phyloP scores from a whole-genome alignment of 2,888 invertebrate species.

The Drosophila setosimentum region DNA sequence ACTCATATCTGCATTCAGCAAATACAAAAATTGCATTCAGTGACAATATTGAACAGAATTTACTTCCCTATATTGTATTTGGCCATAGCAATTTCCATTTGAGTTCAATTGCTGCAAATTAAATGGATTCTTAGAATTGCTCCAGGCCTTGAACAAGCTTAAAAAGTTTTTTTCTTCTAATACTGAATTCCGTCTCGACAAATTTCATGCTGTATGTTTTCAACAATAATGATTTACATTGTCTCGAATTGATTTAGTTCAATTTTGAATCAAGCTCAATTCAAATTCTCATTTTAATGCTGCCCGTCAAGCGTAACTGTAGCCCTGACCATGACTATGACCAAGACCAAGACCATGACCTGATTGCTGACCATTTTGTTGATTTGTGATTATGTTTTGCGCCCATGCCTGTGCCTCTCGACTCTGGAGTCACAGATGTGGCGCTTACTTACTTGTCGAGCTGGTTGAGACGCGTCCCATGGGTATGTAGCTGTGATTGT shows the following conservation, averaged over 20 bases:
- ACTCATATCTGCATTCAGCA: too few species aligned
- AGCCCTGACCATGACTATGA: slow-evolving; percentile 15
- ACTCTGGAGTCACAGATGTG: background rate
- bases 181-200: background rate
- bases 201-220: background rate
- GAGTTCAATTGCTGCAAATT: background rate
- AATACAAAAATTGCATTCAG: background rate
- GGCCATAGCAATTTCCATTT: background rate
- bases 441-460: slow-evolving; percentile 84
- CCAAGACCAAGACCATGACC: slow-evolving; percentile 23
- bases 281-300: slow-evolving; percentile 10
- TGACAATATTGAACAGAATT: background rate
- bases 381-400: background rate
- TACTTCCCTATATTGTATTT: background rate
- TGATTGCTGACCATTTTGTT: slow-evolving; percentile 37
- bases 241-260: background rate
- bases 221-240: background rate
- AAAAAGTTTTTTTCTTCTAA: background rate
- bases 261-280: slow-evolving; percentile 14
- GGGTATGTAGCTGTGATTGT: slow-evolving; percentile 84
- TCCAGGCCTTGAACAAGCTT: background rate
- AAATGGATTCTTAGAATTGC: background rate
- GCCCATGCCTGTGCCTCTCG: slow-evolving; percentile 13
- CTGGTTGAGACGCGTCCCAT: slow-evolving; percentile 85
- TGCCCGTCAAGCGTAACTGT: slow-evolving; percentile 7